Evolutionary conservation across 1,140 invertebrate genomes (phyloP), one percentile per base, ranked within the genome.

Genomic region (Zaprionus nigranus): DNA sequence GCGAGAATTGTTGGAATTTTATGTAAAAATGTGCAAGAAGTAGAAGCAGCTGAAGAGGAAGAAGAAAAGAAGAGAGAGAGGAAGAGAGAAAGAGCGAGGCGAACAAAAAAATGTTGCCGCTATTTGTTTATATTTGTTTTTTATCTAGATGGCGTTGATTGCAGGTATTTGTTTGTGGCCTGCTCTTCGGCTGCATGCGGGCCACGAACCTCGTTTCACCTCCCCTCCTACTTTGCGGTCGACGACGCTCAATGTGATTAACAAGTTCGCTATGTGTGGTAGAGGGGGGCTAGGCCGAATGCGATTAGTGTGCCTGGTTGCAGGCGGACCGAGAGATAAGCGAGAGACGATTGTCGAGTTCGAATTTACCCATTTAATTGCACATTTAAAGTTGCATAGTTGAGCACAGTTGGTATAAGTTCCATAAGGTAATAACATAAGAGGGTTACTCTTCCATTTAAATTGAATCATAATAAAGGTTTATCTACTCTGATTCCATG

Each of bases 41-140:
- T 24, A 17, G 24, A 56, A 13, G 13, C 4, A 57, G 46, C 22
- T 20, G 22, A 49, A 60, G 5, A 13, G 9, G 5, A 43, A n/a
- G 13, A 62, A 36, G 49, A 60, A 59, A 60, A 59, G 15, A 53
- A 17, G 58, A 53, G 34, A 15, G 17, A 12, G 15, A 38, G 1
- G 53, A 2, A 15, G 0, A 15, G n/a, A 54, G 22, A 24, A 7
- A 17, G 13, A n/a, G n/a, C n/a, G n/a, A 51, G 34, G 57, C 30
- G 62, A 40, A 24, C 12, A 51, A 62, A 61, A 65, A 22, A 76
- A 79, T 71, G 68, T 63, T 22, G 20, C 67, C 70, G 80, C 68
- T 83, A 88, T 87, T 87, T 87, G 81, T 84, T 88, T 84, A 88
- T 81, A 88, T 87, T 87, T 87, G 81, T 75, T 87, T 86, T 86